Conservation (phyloP, 2,888 invertebrate genomes). For the Parnassius smintheus region DNA sequence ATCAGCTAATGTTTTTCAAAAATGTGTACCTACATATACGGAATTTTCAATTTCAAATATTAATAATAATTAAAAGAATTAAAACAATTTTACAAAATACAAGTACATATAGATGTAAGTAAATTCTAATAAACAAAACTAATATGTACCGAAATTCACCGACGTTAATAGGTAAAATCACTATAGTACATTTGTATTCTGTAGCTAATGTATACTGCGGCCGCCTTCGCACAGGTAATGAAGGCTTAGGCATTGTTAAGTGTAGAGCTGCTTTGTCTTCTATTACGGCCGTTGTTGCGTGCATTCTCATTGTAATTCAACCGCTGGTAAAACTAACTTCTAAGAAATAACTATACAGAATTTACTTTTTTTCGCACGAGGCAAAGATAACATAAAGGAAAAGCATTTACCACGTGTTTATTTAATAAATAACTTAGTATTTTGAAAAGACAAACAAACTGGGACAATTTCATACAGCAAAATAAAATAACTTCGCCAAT, state of each 20-base stretch:
- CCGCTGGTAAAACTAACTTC: conserved; percentile 16
- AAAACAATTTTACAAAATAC: not conserved
- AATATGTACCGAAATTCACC: not conserved
- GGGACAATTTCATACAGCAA: too few relatives aligned
- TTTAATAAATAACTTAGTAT: not conserved
- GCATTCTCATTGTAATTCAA: conserved; percentile 21
- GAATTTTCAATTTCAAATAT: too few relatives aligned
- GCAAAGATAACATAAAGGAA: not conserved
- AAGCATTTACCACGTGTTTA: not conserved
- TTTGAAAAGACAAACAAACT: too few relatives aligned
- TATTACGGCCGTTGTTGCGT: conserved; percentile 1
- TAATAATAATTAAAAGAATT: not conserved
- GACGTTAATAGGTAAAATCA: conserved; percentile 5
- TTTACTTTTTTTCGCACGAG: not conserved
- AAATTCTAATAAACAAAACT: not conserved
- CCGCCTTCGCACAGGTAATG: conserved; percentile 22
- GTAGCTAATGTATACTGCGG: conserved; percentile 1
- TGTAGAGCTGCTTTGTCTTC: conserved; percentile 17
- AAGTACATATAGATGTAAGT: not conserved
- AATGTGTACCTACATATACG: too few relatives aligned
- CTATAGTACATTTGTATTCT: conserved; percentile 20
- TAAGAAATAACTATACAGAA: conserved; percentile 15
- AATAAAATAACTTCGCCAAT: too few relatives aligned
- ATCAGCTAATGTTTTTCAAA: too few relatives aligned
- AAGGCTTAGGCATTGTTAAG: conserved; percentile 23